phyloP scores from a whole-genome alignment of 2,797 vertebrate species.

The Pempheris klunzingeri region DNA sequence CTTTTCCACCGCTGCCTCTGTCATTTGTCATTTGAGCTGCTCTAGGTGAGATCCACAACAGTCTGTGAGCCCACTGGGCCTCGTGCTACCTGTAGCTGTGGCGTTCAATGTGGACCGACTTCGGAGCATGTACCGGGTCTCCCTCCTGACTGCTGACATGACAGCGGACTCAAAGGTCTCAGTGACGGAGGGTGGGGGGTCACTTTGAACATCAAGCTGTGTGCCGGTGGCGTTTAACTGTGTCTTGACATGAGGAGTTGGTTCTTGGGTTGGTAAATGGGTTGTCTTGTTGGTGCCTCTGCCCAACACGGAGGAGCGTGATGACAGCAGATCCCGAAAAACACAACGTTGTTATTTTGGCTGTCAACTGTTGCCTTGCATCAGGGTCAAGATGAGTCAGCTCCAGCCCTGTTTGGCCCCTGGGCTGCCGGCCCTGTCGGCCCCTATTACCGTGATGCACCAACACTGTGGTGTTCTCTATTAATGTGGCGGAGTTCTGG shows the following conservation, averaged over 20 bases:
- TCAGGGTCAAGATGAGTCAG: slow-evolving; percentile 73
- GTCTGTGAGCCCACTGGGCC: neutral
- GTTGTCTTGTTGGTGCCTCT: slow-evolving; percentile 12
- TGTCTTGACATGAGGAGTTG: slow-evolving; percentile 7
- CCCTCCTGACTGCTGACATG: neutral
- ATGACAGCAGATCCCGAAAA: slow-evolving; percentile 31
- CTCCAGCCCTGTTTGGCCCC: slow-evolving; percentile 51
- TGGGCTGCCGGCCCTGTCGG: slow-evolving; percentile 54
- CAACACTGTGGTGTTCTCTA: slow-evolving; percentile 54
- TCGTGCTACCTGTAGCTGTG: neutral
- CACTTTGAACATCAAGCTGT: slow-evolving; percentile 1
- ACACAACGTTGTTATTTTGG: slow-evolving; percentile 60
- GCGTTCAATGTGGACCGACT: neutral
- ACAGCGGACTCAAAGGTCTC: neutral
- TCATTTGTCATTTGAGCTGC: slow-evolving; percentile 12
- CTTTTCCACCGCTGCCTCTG: neutral
- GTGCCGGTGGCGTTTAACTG: neutral
- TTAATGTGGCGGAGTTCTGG: slow-evolving; percentile 46
- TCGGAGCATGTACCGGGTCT: neutral
- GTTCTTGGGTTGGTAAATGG: slow-evolving; percentile 28
- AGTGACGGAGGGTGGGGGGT: neutral
- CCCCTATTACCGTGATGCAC: slow-evolving; percentile 66
- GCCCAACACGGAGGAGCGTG: neutral
- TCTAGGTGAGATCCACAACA: slow-evolving; percentile 52
- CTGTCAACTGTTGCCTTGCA: slow-evolving; percentile 64